Evolutionary conservation across 2,888 invertebrate species (phyloP).

Genomic region (Drosophila trichaetosa): DNA sequence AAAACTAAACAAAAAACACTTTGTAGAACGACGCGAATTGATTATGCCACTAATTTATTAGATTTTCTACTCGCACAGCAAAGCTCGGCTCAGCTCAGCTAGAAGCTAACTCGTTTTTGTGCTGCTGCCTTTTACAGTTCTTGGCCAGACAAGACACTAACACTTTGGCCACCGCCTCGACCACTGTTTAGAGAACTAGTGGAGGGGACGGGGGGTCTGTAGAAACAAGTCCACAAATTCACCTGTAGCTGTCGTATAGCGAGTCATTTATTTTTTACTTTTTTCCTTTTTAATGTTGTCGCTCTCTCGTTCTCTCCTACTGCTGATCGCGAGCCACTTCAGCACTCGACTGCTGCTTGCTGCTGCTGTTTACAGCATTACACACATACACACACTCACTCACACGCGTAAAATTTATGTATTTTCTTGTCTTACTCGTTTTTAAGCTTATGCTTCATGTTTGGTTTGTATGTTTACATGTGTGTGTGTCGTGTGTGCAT

Average conservation of each 20-base stretch:
- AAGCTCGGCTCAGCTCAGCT: slow-evolving; percentile 2
- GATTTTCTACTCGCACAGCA: slow-evolving; percentile 50
- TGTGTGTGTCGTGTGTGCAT: slow-evolving; percentile 39
- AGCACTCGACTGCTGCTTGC: slow-evolving; percentile 51
- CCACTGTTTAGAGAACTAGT: slow-evolving; percentile 19
- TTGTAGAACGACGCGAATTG: slow-evolving; percentile 65
- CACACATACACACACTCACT: slow-evolving; percentile 28
- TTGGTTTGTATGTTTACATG: slow-evolving; percentile 61
- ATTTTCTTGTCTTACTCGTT: slow-evolving; percentile 77
- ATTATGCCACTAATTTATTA: slow-evolving; percentile 74
- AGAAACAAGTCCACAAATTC: slow-evolving; percentile 75
- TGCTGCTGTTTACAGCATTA: slow-evolving; percentile 71
- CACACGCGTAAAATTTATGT: slow-evolving; percentile 58
- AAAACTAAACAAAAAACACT: slow-evolving; percentile 15
- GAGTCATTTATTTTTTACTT: slow-evolving; percentile 58
- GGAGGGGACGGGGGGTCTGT: slow-evolving; percentile 11
- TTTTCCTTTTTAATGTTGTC: slow-evolving; percentile 27
- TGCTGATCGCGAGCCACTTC: slow-evolving; percentile 43
- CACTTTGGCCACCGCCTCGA: slow-evolving; percentile 59
- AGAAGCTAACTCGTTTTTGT: slow-evolving; percentile 46
- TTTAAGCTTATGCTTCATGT: slow-evolving; percentile 70
- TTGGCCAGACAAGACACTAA: slow-evolving; percentile 52
- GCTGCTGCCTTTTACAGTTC: slow-evolving; percentile 62
- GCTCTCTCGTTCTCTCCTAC: slow-evolving; percentile 31
- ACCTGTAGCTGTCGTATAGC: slow-evolving; percentile 73